Base-by-base conservation (phyloP, 2,113 vertebrate species). In the Oceanites oceanicus region DNA sequence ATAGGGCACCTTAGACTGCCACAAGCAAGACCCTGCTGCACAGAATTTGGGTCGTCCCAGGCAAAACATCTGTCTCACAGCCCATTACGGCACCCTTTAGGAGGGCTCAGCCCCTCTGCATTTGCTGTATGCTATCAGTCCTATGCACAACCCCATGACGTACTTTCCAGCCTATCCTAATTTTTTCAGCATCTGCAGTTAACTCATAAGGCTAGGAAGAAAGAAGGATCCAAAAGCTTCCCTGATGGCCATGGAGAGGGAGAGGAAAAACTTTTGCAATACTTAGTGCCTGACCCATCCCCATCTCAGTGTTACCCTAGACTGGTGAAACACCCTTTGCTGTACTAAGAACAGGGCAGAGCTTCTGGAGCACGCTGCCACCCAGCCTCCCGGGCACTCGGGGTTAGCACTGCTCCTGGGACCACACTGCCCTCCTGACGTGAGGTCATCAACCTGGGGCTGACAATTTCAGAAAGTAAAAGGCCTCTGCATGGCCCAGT, bases 321-420 rank as follows among this genome's bases (percentile, higher is more conserved):
- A 4, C 10, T 8, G 21, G 45, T 26, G 36, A 38, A 85, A 86
- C 15, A 13, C 15, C 44, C 15, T 84, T 45, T 55, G 11, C 47
- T 50, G 38, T 25, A 22, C 34, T 13, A 30, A 66, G 23, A 36
- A 19, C 3, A 23, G 53, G 47, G 9, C 68, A 73, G 45, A 49
- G 49, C 21, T 47, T 40, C 36, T 0, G 2, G 12, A 15, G 29
- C 45, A 30, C 1, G 0, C 47, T 62, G 55, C 22, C 15, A 45
- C 6, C 15, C 36, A 27, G 10, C 13, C 40, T 29, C 50, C 53
- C 5, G 21, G 25, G 27, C 25, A 14, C 4, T 7, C 3, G 1
- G 23, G 23, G 20, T 25, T 50, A 13, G 14, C 61, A 4, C 20
- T 62, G 66, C 47, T 47, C 40, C 79, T n/a, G 76, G 80, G n/a